Base-by-base conservation (phyloP, 2,888 invertebrate genomes). In the Leptinotarsa juncta region DNA sequence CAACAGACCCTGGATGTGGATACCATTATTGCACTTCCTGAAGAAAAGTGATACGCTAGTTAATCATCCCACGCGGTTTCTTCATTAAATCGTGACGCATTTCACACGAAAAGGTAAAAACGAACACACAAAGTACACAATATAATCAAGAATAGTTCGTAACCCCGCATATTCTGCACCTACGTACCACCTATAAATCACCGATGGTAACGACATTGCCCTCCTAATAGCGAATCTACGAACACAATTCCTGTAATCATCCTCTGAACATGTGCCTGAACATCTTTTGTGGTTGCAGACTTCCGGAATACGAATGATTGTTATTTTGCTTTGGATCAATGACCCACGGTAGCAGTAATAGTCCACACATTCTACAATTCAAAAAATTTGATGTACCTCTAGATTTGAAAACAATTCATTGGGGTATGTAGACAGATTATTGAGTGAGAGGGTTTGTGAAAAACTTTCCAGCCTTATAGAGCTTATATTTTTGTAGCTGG, bases 141-240 rank as follows among this genome's bases (percentile, higher is more conserved):
- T 62, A 62, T 62, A 62, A 62, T 62, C 62, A 62, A 62, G 62
- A 62, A 62, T 62, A 62, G 62, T 62, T 62, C 62, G 62, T 62
- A 62, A 62, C 62, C 62, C 62, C 42, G 62, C 62, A 62, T 15
- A 62, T 62, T 62, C 26, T 62, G 62, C 50, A 68, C 68, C 68
- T 68, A 68, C 68, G 68, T 53, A 68, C 55, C 42, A 32, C 53
- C 68, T 18, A 68, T 68, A 68, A 69, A 57, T 69, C 57, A 57
- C 69, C 69, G 50, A 48, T 55, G 62, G 62, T 55, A 68, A 68
- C 69, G 57, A 69, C 57, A 57, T 48, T 57, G 57, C 69, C 69
- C 57, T 69, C 57, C 50, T 42, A 48, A 57, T 69, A 69, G 53
- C 48, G 16, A 69, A 69, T 57, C 69, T 48, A 23, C 69, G 57